Percentiles rank a stretch among this genome's conserved stretches.
phyloP scores from a whole-genome alignment of 2,113 vertebrate genomes.

The Kobus ellipsiprymnus region DNA sequence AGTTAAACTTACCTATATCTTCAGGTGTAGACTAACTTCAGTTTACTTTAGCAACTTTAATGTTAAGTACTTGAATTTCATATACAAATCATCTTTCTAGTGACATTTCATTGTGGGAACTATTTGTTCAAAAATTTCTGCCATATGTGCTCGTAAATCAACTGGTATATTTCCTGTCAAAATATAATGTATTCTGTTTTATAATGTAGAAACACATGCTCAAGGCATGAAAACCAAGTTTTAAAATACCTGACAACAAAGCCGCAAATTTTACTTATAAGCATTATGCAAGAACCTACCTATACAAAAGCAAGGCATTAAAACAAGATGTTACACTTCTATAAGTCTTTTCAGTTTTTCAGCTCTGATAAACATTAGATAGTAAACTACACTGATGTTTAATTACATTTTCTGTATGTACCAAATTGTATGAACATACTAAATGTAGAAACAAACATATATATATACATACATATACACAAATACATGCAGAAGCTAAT shows the following conservation, averaged over 20 bases:
- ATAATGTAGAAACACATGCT: slow-evolving; percentile 9
- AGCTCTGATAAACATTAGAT: neutral
- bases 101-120: neutral
- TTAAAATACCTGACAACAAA: neutral
- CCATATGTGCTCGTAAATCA: neutral
- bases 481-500: neutral
- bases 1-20: neutral
- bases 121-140: neutral
- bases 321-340: neutral
- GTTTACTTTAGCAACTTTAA: neutral
- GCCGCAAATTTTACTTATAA: neutral
- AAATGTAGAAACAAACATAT: neutral
- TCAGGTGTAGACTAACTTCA: neutral
- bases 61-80: neutral
- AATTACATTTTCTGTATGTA: neutral
- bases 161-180: slow-evolving; percentile 25
- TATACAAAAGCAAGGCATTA: neutral
- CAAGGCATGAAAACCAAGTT: slow-evolving; percentile 9
- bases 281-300: neutral
- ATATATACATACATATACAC: neutral
- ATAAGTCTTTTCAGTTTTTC: neutral
- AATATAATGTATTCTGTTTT: neutral
- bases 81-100: neutral
- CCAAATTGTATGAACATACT: neutral
- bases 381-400: neutral